A percentile compares a stretch with the other conserved stretches of the same genome.
Evolutionary conservation across 2,888 invertebrate genomes (phyloP).

Genomic region (Pyrgus malvae): DNA sequence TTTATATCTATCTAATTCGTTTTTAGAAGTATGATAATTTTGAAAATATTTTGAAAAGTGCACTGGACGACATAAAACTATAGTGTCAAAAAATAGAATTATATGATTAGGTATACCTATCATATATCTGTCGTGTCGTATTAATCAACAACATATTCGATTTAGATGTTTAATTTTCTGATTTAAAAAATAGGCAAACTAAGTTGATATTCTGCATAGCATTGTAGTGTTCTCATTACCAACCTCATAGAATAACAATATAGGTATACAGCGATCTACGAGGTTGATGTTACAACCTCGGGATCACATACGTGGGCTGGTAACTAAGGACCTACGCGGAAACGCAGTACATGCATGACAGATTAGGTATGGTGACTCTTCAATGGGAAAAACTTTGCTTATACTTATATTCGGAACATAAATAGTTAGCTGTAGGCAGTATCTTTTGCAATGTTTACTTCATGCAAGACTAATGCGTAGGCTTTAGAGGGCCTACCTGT

Average conservation of each 20-base stretch:
- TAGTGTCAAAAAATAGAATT: too few species aligned
- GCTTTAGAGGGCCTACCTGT: too few species aligned
- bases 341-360: constrained; percentile 47
- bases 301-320: constrained; percentile 64
- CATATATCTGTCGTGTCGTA: too few species aligned
- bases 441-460: neutral
- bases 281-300: constrained; percentile 57
- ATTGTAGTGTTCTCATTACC: constrained; percentile 40
- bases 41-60: too few species aligned
- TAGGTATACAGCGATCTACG: constrained; percentile 48
- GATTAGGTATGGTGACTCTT: constrained; percentile 43
- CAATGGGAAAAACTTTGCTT: constrained; percentile 39
- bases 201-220: constrained; percentile 28
- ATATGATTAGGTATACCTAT: too few species aligned
- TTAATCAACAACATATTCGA: too few species aligned
- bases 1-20: too few species aligned
- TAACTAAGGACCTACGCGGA: constrained; percentile 72
- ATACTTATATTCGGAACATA: neutral
- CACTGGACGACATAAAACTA: too few species aligned
- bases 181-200: neutral
- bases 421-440: neutral
- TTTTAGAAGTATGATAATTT: too few species aligned
- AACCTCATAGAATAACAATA: constrained; percentile 66
- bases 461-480: neutral
- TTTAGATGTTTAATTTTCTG: constrained; percentile 14